These are phyloP conservation scores for Bergia puertoricense DNA, from an alignment of 92 coral and sea anemone species.

Conservation along the genomic window DNA sequence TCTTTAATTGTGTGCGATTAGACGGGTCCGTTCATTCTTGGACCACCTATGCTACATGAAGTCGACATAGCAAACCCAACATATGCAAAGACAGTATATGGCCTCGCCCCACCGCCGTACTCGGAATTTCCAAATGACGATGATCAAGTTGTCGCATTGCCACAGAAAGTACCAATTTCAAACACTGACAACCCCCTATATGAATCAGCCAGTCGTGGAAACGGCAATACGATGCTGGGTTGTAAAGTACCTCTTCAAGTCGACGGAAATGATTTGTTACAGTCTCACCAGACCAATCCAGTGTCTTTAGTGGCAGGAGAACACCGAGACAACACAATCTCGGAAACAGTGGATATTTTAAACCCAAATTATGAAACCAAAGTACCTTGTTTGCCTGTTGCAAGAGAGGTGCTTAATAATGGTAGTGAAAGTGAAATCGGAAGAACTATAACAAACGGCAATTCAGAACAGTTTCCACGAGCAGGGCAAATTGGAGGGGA, in stretches of 20 bases:
- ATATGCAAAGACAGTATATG: slow-evolving; percentile 4
- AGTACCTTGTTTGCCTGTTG: background rate
- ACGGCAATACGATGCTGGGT: background rate
- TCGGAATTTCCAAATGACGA: background rate
- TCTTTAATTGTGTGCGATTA: background rate
- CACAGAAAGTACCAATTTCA: slow-evolving; percentile 2
- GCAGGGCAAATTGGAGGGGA: background rate
- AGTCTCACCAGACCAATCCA: background rate
- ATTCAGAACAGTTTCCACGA: background rate
- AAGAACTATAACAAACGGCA: background rate
- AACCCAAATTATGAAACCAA: background rate
- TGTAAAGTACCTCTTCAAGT: slow-evolving; percentile 8
- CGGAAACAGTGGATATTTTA: background rate
- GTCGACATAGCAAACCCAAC: slow-evolving; percentile 1
- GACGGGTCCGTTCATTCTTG: background rate
- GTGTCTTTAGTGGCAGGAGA: background rate
- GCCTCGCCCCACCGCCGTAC: slow-evolving; percentile 13
- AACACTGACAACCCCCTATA: slow-evolving; percentile 1
- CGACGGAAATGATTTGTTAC: background rate
- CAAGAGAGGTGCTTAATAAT: background rate
- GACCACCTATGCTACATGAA: background rate
- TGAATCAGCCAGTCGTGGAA: background rate
- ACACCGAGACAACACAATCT: background rate
- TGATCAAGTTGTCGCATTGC: background rate
- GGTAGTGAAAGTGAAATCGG: background rate